Base-by-base conservation (phyloP, 2,113 vertebrate species). In the human (Homo sapiens) region DNA sequence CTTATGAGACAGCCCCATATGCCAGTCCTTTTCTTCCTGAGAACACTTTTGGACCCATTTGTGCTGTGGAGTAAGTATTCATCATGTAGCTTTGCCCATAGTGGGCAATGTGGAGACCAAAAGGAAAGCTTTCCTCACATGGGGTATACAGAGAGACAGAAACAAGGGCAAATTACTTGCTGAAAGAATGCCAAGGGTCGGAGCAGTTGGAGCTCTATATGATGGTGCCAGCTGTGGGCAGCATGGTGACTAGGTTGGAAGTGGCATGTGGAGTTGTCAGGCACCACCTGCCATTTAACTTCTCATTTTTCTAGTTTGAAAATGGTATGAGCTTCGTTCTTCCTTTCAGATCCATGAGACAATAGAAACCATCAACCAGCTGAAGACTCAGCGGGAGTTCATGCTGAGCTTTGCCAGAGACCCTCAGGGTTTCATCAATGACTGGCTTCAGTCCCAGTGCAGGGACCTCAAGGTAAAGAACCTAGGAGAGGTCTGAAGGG, bases 391-490 rank as follows among this genome's bases (percentile, higher is more conserved):
- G 99, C 99, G 99, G 5, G 99, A 99, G 98, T 99, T 99, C 99
- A 99, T 99, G 99, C 98, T 99, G 98, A 99, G 99, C 98, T 99
- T 99, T 96, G 99, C 99, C 98, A 99, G 99, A 98, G 99, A 99
- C 98, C 99, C 99, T 97, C 99, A 99, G 98, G 99, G 99, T 98
- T 99, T 99, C 98, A 99, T 99, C 99, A 99, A 99, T 1, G 99
- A 99, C 98, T 99, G 99, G 99, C 99, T 99, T 73, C 99, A 99
- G 99, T 99, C 99, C 61, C 99, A 99, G 98, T 99, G 99, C 99
- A 98, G 99, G 93, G 99, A 99, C 98, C 98, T 99, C 98, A 99
- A 99, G 99, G 99, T 99, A 97, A 97, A 96, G 94, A 68, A 87
- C 66, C 5, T 22, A n/a, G 72, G 73, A 85, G 95, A 81, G 89